Conservation (phyloP, 2,888 invertebrate genomes). For the Hemistola chrysoprasaria region DNA sequence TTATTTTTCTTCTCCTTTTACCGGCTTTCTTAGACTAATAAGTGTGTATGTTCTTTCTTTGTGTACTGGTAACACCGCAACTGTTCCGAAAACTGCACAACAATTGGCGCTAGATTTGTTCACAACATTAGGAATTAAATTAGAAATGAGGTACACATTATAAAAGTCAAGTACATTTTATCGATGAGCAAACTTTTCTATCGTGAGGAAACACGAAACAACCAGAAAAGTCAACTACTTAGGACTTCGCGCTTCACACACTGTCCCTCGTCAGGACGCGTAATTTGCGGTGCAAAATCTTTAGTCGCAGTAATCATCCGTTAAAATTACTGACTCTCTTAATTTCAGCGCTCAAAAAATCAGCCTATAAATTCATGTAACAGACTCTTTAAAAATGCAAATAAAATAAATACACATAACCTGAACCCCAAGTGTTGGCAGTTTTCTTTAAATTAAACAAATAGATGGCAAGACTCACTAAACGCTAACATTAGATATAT, state of each 20-base stretch:
- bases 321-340: too few relatives aligned
- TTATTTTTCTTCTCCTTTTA: conserved; percentile 71
- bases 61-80: conserved; percentile 79
- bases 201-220: too few relatives aligned
- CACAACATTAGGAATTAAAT: conserved; percentile 8
- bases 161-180: background rate
- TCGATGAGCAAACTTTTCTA: too few relatives aligned
- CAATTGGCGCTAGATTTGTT: conserved; percentile 40
- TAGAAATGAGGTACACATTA: background rate
- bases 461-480: conserved; percentile 76
- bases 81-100: conserved; percentile 55
- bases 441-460: conserved; percentile 57
- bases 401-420: conserved; percentile 9
- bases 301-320: too few relatives aligned
- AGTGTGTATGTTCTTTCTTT: conserved; percentile 67
- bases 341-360: too few relatives aligned
- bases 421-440: conserved; percentile 43
- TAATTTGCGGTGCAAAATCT: too few relatives aligned
- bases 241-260: too few relatives aligned
- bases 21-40: conserved; percentile 74
- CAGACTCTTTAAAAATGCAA: too few relatives aligned
- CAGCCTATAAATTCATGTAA: too few relatives aligned
- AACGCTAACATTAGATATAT: conserved; percentile 75
- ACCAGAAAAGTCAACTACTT: too few relatives aligned
- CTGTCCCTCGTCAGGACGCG: too few relatives aligned